Conservation (phyloP, 2,888 invertebrate genomes). For the Eupsilia transversa region DNA sequence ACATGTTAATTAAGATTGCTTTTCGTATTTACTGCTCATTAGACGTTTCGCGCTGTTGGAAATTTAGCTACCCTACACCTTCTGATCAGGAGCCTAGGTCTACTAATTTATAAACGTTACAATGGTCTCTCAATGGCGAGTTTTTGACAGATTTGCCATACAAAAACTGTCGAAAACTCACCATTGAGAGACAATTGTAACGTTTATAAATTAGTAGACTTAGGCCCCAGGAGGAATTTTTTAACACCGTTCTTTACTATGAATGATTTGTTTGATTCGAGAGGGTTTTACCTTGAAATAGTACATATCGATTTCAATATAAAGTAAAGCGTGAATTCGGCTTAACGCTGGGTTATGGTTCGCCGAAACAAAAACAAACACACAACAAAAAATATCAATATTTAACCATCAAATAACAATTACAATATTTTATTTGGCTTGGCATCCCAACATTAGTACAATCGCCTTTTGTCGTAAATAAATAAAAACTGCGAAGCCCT, state of each 20-base stretch:
- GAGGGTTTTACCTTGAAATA: not conserved
- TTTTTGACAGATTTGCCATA: too few species aligned
- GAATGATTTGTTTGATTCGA: not conserved
- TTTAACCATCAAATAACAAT: not conserved
- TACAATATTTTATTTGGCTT: slow-evolving; percentile 6
- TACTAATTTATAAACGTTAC: too few species aligned
- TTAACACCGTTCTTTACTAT: not conserved
- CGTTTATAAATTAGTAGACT: too few species aligned
- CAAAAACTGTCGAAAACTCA: too few species aligned
- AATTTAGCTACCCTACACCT: too few species aligned
- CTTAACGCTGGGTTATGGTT: not conserved
- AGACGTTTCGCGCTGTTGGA: too few species aligned
- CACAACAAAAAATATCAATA: not conserved
- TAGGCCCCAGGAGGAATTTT: too few species aligned
- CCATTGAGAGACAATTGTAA: too few species aligned
- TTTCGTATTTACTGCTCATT: too few species aligned
- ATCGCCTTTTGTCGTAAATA: slow-evolving; percentile 39
- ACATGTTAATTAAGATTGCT: too few species aligned
- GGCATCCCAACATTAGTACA: slow-evolving; percentile 6
- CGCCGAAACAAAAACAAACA: not conserved
- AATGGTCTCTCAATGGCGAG: too few species aligned
- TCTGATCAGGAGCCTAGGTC: too few species aligned
- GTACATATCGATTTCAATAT: not conserved
- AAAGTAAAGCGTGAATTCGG: not conserved
- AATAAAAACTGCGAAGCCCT: slow-evolving; percentile 39